Base-by-base conservation (phyloP, 2,797 vertebrate genomes). In the Sarcophilus harrisii region DNA sequence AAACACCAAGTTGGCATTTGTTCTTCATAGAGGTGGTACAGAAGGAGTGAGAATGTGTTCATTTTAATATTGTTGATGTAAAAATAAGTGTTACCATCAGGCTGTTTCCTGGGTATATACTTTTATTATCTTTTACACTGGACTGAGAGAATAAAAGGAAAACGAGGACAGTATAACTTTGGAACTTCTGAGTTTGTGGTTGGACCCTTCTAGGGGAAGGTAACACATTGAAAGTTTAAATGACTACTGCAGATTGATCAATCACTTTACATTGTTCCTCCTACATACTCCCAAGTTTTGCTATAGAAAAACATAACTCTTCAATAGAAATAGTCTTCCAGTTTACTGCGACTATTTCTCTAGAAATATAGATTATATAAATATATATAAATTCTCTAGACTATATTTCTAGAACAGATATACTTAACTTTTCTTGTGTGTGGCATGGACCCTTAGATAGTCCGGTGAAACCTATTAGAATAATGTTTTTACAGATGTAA, bases 1-100 rank as follows among this genome's bases (percentile, higher is more conserved):
- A 81, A 38, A 89, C 90, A 96, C 62, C 66, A 94, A 27, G 13
- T 91, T 93, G 52, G n/a, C 91, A 1, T 57, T 96, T 97, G 95
- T 91, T 6, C 14, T 52, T 95, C 73, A 38, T 62, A 27, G 29
- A 95, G 96, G 5, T 95, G 60, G 58, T 92, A 45, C 87, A 90
- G 21, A 93, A 73, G 14, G 96, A 57, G 92, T 38, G 94, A 54
- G n/a, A 95, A 58, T 92, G 55, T 57, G 2, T 30, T 93, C 91
- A 4, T 49, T 49, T 45, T 27, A 11, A 21, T 49, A 24, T 11
- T 87, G 24, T 27, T 49, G 73, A 45, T 87, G 21, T 87, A 87
- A 27, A 87, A 87, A 87, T 81, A 81, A 73, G n/a, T 87, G 24
- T 49, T 24, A 45, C 27, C 38, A 2, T 87, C 38, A 12, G 38